These are phyloP conservation scores for Cathartes aura DNA, from an alignment of 2,113 vertebrate species.

Conservation along the genomic window DNA sequence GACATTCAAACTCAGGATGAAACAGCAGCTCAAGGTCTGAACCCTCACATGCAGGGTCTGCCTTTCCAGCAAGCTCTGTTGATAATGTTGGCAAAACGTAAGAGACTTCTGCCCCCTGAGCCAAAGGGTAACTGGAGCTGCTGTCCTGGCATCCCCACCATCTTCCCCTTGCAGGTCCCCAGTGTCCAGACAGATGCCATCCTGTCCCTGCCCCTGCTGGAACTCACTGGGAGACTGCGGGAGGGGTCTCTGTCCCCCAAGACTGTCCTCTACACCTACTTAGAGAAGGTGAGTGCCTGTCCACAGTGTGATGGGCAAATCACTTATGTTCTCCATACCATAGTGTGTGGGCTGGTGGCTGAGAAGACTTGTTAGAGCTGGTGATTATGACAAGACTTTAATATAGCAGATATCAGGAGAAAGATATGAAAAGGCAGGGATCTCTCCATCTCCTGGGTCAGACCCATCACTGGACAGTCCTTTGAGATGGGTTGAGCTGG, in stretches of 20 bases:
- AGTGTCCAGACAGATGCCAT: constrained; percentile 48
- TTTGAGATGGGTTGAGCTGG: not conserved
- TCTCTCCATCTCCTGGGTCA: not conserved
- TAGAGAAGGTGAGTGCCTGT: constrained; percentile 78
- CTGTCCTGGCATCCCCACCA: not conserved
- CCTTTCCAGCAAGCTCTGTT: not conserved
- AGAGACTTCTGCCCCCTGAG: not conserved
- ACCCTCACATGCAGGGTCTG: rapidly evolving
- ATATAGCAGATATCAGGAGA: not conserved
- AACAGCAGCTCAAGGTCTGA: not conserved
- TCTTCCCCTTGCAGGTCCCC: constrained; percentile 63
- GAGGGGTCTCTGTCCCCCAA: constrained; percentile 75
- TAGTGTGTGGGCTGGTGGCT: not conserved
- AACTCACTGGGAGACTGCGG: constrained; percentile 68
- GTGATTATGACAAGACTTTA: not conserved
- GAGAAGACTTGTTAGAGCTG: not conserved
- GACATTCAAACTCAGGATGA: not conserved
- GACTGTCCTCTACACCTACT: constrained; percentile 81
- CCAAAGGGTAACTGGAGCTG: not conserved
- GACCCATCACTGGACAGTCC: not conserved
- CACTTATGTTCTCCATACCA: not conserved
- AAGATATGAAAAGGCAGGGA: not conserved
- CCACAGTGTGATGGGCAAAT: not conserved
- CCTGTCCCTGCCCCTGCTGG: constrained; percentile 73
- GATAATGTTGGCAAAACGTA: not conserved